These are phyloP conservation scores for Cherax destructor DNA, from an alignment of 1,140 invertebrate genomes.

Conservation along the genomic window DNA sequence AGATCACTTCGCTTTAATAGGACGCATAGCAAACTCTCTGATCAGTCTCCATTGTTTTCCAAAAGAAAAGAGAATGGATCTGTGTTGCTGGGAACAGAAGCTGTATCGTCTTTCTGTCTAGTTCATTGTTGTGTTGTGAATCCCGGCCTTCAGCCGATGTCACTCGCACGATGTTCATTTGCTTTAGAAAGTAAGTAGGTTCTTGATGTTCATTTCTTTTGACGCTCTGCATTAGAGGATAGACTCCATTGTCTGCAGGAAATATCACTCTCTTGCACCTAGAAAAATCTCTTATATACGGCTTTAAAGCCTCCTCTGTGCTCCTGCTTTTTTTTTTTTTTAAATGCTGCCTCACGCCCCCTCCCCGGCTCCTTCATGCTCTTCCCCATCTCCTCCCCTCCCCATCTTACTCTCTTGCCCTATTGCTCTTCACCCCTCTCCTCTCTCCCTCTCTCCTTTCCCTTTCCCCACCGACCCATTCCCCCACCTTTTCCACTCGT, in stretches of 20 bases:
- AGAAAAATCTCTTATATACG: slow-evolving; percentile 51
- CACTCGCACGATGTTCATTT: slow-evolving; percentile 56
- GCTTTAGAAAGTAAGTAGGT: slow-evolving; percentile 39
- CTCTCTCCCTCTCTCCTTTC: no score
- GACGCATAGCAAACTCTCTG: slow-evolving; percentile 59
- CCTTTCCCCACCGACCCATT: no score
- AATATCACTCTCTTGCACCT: slow-evolving; percentile 44
- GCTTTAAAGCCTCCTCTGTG: neutral
- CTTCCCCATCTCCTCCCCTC: no score
- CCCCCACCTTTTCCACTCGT: no score
- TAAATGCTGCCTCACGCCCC: neutral
- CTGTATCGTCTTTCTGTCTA: slow-evolving; percentile 61
- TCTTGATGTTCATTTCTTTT: slow-evolving; percentile 63
- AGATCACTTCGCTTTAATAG: slow-evolving; percentile 61
- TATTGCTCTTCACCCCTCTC: no score
- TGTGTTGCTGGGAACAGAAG: slow-evolving; percentile 50
- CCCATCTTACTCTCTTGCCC: no score
- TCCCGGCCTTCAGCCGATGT: slow-evolving; percentile 48
- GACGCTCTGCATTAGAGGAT: slow-evolving; percentile 57
- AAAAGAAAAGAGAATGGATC: slow-evolving; percentile 52
- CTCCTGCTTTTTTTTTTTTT: neutral
- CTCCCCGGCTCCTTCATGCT: neutral
- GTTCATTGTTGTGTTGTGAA: slow-evolving; percentile 50
- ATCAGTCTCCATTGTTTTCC: slow-evolving; percentile 48
- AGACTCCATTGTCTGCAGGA: slow-evolving; percentile 31